Conservation (phyloP, 2,797 vertebrate genomes). For the Falco naumanni region DNA sequence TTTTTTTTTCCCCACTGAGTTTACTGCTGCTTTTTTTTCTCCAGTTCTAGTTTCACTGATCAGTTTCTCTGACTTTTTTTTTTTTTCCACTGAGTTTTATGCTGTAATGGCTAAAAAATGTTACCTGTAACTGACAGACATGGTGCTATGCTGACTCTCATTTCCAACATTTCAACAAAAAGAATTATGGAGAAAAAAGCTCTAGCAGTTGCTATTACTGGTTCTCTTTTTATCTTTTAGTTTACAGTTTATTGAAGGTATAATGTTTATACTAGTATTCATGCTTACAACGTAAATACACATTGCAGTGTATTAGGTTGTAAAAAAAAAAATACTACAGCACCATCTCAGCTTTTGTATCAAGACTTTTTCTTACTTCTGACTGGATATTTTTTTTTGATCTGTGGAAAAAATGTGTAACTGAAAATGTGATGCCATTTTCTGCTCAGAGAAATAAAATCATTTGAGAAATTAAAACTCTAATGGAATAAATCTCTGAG, state of each 20-base stretch:
- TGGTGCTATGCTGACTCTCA: fast-evolving
- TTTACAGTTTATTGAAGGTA: not conserved
- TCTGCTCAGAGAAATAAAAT: not conserved
- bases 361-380: not conserved
- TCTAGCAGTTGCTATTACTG: not conserved
- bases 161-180: not conserved
- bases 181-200: not conserved
- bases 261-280: not conserved
- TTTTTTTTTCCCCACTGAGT: not conserved
- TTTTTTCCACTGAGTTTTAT: not conserved
- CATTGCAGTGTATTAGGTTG: not conserved
- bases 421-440: not conserved
- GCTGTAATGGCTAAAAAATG: not conserved
- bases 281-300: not conserved
- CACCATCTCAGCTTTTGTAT: not conserved
- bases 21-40: not conserved
- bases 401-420: not conserved
- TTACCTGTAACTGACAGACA: not conserved
- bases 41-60: not conserved
- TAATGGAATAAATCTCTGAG: not conserved
- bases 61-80: not conserved
- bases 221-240: not conserved
- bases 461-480: not conserved
- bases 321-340: not conserved
- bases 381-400: not conserved